phyloP scores from a whole-genome alignment of 1,140 invertebrate genomes.

The Cyphomyrmex costatus region DNA sequence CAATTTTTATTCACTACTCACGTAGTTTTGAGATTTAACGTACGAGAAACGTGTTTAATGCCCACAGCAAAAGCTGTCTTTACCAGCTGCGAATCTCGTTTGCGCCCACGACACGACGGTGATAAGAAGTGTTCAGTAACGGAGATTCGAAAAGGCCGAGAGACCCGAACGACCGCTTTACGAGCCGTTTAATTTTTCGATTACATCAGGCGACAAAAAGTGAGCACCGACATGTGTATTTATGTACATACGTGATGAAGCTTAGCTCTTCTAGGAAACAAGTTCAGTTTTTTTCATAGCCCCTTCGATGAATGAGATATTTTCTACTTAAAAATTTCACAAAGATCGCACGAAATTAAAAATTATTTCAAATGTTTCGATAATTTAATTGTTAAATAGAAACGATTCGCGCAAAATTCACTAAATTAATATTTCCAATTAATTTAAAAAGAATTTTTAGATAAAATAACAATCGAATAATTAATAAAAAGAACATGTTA shows the following conservation, averaged over 20 bases:
- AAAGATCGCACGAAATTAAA: neutral
- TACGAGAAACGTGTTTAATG: constrained; percentile 4
- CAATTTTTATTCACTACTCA: neutral
- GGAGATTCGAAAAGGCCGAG: constrained; percentile 41
- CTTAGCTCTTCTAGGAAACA: constrained; percentile 10
- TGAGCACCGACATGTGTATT: constrained; percentile 6
- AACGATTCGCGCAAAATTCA: neutral
- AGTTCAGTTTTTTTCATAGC: neutral
- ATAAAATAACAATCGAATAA: neutral
- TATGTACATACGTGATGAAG: neutral
- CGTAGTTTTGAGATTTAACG: neutral
- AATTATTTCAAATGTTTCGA: constrained; percentile 4
- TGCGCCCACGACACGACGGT: neutral
- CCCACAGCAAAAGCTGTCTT: neutral
- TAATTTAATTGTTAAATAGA: neutral
- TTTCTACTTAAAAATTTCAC: neutral
- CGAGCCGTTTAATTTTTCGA: constrained; percentile 48
- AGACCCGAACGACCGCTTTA: constrained; percentile 28
- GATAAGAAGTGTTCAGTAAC: constrained; percentile 45
- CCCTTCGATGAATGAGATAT: neutral
- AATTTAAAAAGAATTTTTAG: neutral
- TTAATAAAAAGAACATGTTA: constrained; percentile 1
- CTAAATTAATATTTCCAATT: neutral
- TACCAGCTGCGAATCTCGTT: constrained; percentile 41
- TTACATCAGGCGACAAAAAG: constrained; percentile 63